phyloP scores from a whole-genome alignment of 2,888 invertebrate genomes.

The Argyra leucocephala region DNA sequence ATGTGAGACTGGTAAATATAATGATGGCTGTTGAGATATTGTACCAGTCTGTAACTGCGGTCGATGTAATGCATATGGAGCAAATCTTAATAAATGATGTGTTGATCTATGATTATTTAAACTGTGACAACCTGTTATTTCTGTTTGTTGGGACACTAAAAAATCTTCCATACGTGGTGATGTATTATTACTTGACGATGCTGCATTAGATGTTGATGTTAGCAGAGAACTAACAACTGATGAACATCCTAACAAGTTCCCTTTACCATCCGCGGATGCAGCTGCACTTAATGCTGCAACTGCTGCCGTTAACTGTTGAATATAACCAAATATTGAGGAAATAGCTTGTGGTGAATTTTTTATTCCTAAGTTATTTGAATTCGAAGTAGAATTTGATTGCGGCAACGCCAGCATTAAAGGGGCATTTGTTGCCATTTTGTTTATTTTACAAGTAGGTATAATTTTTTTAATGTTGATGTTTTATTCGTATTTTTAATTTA shows the following conservation, averaged over 20 bases:
- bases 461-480: background rate
- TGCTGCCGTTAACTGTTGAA: background rate
- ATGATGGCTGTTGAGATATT: conserved; percentile 32
- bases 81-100: conserved; percentile 43
- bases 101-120: conserved; percentile 33
- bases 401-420: background rate
- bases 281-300: background rate
- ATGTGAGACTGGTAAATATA: conserved; percentile 36
- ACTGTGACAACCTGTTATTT: conserved; percentile 34
- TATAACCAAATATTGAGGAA: background rate
- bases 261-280: background rate
- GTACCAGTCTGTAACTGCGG: conserved; percentile 45
- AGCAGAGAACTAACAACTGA: background rate
- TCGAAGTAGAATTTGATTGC: background rate
- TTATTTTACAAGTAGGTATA: background rate
- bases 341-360: background rate
- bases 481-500: background rate
- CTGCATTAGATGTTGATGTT: background rate
- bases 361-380: background rate
- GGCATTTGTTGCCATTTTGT: background rate
- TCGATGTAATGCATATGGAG: conserved; percentile 59
- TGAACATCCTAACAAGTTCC: background rate
- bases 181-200: background rate
- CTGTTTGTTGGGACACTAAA: conserved; percentile 38
- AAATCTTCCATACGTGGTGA: conserved; percentile 21